Base-by-base conservation (phyloP, 1,140 invertebrate species). In the Ips nitidus region DNA sequence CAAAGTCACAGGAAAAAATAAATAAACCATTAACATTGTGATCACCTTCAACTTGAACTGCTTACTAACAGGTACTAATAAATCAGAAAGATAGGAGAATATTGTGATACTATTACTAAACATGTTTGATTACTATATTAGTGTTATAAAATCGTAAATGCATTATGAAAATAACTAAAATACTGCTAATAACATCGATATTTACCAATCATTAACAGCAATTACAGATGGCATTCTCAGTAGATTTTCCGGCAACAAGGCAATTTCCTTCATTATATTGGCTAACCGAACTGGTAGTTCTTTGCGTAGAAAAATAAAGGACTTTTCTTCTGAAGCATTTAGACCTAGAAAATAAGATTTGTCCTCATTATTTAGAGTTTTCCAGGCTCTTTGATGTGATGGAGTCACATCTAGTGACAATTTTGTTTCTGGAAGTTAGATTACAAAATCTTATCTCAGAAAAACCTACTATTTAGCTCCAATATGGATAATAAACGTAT, bases 191-290 rank as follows among this genome's bases (percentile, higher is more conserved):
- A 22, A 22, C 22, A 22, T 50, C 45, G 3, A 52, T 39, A 56
- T 57, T 67, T 50, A 70, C 89, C 95, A 94, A 79, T 91, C 89
- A 80, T 92, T 92, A 38, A 98, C 94, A 58, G 94, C 85, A 8
- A 87, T 86, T 3, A 98, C 93, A 1, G 94, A 97, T 1, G 94
- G 94, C 88, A 94, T 97, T 66, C 88, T 84, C 1, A 97, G 82
- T 4, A 99, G 84, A 77, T 93, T 92, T 62, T 95, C 92, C 0
- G 97, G 97, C 8, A 98, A 82, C 40, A 98, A 81, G 53, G 94
- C 92, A 76, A 99, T 97, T 83, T 99, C 97, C 81, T 98, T 97
- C 95, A 98, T 98, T 72, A 99, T 98, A 80, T 98, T 98, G 4
- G 97, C 95, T 73, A 98, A 83, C 56, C 97, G 86, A 1, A 98